Evolutionary conservation across 1,140 invertebrate species (phyloP), one percentile per base, ranked within the genome.

Genomic region (Neocloeon triangulifer): DNA sequence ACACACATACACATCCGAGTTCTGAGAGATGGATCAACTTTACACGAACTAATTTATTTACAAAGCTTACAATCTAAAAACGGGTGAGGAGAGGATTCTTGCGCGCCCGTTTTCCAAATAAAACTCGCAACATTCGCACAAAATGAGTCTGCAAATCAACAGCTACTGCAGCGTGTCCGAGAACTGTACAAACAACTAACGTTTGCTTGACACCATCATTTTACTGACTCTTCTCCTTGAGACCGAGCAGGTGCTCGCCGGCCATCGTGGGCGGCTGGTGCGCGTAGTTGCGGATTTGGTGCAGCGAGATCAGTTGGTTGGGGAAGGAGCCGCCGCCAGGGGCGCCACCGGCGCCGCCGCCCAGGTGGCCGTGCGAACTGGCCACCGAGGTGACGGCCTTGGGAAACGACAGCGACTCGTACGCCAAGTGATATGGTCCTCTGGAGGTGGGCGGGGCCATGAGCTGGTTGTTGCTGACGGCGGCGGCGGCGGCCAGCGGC

Each of bases 211-310:
- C n/a, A n/a, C n/a, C n/a, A n/a, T n/a, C n/a, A n/a, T n/a, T n/a
- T n/a, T 45, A 45, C 40, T 50, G 42, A 39, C 51, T 51, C 44
- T 63, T 64, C 42, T 64, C 61, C 42, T 65, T 65, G 19, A 63
- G 47, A 19, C 58, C 55, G 28, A 64, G 46, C 23, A 61, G 49
- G 39, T 60, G 59, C 39, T 65, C 60, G 37, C 56, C 44, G 27
- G 44, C 60, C 62, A 60, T 62, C 39, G 53, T 52, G 35, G 56
- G 59, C 61, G 59, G 60, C 50, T 89, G 84, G 51, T 88, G 82
- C 37, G 86, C 84, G 58, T 92, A 94, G 53, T 92, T 96, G 45
- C 88, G 69, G 44, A 95, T 94, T 56, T 94, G 86, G 56, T 94
- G 85, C 32, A 96, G 62, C 38, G 85, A 91, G 45, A 95, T 88